These are phyloP conservation scores for Procavia capensis DNA, from an alignment of 2,113 vertebrate genomes.

Conservation along the genomic window DNA sequence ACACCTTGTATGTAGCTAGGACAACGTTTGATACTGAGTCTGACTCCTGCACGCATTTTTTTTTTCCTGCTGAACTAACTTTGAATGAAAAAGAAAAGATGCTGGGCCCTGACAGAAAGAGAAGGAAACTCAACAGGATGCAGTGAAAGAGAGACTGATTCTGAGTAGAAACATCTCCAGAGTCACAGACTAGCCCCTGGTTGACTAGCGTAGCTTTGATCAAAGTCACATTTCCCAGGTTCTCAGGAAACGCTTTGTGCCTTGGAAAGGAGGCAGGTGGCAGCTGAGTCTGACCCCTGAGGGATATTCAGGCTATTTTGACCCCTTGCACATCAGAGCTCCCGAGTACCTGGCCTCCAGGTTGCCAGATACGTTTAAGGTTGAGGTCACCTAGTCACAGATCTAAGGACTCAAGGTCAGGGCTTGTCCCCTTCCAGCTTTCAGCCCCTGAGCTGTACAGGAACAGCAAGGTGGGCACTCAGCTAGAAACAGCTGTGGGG, in stretches of 20 bases:
- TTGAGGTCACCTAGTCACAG: not conserved
- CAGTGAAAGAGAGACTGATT: not conserved
- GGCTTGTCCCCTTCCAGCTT: not conserved
- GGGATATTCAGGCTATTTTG: not conserved
- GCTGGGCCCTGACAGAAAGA: not conserved
- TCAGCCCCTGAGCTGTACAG: not conserved
- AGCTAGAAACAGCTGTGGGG: not conserved
- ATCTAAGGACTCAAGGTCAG: not conserved
- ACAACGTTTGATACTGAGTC: not conserved
- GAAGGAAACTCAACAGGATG: not conserved
- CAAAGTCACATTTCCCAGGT: not conserved
- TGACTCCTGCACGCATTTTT: not conserved
- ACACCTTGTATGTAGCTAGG: not conserved
- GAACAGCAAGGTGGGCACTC: not conserved
- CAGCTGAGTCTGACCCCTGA: not conserved
- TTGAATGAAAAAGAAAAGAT: not conserved
- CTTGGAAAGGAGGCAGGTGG: not conserved
- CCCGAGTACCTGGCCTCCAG: not conserved
- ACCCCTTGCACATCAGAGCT: not conserved
- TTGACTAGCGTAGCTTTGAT: not conserved
- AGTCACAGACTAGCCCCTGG: not conserved
- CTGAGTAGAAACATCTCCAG: slow-evolving; percentile 25
- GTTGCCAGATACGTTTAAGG: not conserved
- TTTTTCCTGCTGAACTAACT: not conserved
- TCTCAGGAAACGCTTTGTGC: not conserved